A percentile compares a stretch with the other conserved stretches of the same genome.
These are phyloP conservation scores for Rhorus exstirpatorius DNA, from an alignment of 2,888 invertebrate species.

Conservation along the genomic window DNA sequence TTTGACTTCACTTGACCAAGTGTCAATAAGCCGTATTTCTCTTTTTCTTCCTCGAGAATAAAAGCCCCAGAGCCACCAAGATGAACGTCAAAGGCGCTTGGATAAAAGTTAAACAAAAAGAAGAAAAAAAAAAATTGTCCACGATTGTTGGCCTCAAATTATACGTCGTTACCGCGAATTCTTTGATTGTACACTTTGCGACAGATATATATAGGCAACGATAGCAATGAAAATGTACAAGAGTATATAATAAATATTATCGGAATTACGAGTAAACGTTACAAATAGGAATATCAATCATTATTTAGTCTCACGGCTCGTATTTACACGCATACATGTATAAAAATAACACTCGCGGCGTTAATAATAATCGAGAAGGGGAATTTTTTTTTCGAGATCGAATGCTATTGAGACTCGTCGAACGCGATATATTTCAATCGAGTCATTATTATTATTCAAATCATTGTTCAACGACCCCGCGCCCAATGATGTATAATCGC, in stretches of 20 bases:
- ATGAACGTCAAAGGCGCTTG: slow-evolving; percentile 42
- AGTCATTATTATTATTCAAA: slow-evolving; percentile 38
- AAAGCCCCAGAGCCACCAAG: slow-evolving; percentile 48
- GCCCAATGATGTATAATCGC: slow-evolving; percentile 33
- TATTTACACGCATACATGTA: no score
- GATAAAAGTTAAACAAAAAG: no score
- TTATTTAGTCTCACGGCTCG: neutral
- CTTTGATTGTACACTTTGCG: slow-evolving; percentile 14
- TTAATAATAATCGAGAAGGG: no score
- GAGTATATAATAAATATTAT: slow-evolving; percentile 48
- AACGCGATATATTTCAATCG: slow-evolving; percentile 28
- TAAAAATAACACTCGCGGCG: slow-evolving; percentile 46
- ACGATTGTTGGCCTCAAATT: slow-evolving; percentile 45
- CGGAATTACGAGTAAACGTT: slow-evolving; percentile 42
- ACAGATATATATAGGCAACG: slow-evolving; percentile 4
- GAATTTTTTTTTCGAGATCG: no score
- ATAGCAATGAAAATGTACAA: neutral
- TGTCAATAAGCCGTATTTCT: slow-evolving; percentile 84
- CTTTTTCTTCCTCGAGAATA: slow-evolving; percentile 38
- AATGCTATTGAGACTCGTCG: no score
- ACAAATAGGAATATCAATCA: slow-evolving; percentile 57
- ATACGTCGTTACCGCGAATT: slow-evolving; percentile 8
- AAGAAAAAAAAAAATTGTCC: slow-evolving; percentile 47
- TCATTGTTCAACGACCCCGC: slow-evolving; percentile 66
- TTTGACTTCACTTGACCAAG: slow-evolving; percentile 85